Base-by-base conservation (phyloP, 2,113 vertebrate species). In the Dendrocopos noguchii region DNA sequence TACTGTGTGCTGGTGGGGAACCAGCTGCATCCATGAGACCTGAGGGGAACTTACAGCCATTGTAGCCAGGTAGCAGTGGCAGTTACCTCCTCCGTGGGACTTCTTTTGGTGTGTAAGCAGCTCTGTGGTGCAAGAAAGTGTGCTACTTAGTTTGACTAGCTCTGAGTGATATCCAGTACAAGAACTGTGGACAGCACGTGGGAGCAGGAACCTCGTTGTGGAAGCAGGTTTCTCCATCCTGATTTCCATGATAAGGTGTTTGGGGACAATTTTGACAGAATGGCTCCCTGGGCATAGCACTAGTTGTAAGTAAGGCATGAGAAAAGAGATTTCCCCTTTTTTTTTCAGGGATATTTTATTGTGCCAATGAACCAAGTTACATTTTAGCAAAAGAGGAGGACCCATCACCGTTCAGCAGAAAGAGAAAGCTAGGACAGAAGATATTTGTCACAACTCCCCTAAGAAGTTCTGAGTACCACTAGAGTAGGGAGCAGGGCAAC, bases 1-100 rank as follows among this genome's bases (percentile, higher is more conserved):
- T 65, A 11, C 31, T 28, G 50, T 28, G 34, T 3, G 0, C 7
- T 63, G 7, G 0, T 56, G 18, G 18, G 7, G 44, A 71, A 12
- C 24, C 8, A 6, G 2, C 3, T 59, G 27, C 20, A 7, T 39
- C n/a, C 52, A n/a, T 12, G n/a, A 81, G 34, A 44, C 42, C 28
- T 57, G 50, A 59, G 52, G 18, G 77, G n/a, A 77, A 10, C 13
- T 77, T 59, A 34, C 4, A 44, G 19, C 7, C 16, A 12, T 60
- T 29, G 27, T 31, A 80, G 18, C 7, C 39, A 72, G 33, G 34
- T 10, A 29, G 7, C 0, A 1, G n/a, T 47, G 46, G 21, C 33
- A 72, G 5, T 25, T 24, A 57, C 12, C 12, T 77, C 77, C 39
- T 93, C 65, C 20, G 7, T 22, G 25, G 27, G 33, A 42, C 29